phyloP scores from a whole-genome alignment of 2,113 vertebrate species.

The Mustela lutreola region DNA sequence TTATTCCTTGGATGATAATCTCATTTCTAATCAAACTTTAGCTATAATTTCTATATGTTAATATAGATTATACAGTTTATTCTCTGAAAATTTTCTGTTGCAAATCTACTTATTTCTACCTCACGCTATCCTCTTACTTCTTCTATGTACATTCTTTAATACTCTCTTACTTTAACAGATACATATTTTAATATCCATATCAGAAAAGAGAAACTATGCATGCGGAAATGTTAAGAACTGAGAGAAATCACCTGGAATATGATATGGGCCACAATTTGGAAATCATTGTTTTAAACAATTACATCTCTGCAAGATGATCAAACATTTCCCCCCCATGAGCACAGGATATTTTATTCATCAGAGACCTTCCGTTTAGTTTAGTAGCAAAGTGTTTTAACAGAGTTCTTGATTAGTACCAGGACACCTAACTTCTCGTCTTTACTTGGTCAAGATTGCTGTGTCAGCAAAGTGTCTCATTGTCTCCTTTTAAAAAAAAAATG shows the following conservation, averaged over 20 bases:
- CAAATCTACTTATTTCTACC: neutral
- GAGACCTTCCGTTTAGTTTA: conserved; percentile 73
- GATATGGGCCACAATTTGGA: conserved; percentile 45
- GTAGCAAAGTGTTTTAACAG: conserved; percentile 70
- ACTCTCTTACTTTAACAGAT: neutral
- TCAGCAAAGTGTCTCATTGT: conserved; percentile 82
- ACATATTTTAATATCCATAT: conserved; percentile 44
- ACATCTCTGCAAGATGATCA: conserved; percentile 72
- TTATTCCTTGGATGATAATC: neutral
- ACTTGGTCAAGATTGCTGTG: conserved; percentile 80
- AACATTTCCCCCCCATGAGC: neutral
- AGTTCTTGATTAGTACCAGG: conserved; percentile 77
- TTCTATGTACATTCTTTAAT: neutral
- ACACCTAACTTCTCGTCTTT: conserved; percentile 69
- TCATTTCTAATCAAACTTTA: conserved; percentile 46
- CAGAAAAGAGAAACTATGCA: conserved; percentile 36
- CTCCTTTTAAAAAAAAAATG: conserved; percentile 66
- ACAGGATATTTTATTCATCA: conserved; percentile 82
- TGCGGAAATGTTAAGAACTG: conserved; percentile 20
- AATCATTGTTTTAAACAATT: conserved; percentile 71
- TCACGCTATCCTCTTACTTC: neutral
- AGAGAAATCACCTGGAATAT: conserved; percentile 2
- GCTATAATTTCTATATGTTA: neutral
- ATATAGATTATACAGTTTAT: neutral
- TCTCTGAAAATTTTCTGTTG: conserved; percentile 2